Base-by-base conservation (phyloP, 2,888 invertebrate genomes). In the Stegophylla sp. region DNA sequence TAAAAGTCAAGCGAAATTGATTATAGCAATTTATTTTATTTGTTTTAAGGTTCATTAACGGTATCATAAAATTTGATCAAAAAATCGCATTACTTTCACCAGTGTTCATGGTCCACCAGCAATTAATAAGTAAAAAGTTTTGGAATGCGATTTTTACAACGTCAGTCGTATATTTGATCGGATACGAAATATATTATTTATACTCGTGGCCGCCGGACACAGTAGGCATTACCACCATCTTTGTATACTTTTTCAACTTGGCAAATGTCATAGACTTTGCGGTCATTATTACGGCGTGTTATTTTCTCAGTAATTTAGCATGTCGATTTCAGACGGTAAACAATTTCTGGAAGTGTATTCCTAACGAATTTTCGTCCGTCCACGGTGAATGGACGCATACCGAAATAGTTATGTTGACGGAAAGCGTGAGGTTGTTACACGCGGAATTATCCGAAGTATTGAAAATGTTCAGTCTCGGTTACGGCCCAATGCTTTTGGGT, bases 41-140 rank as follows among this genome's bases (percentile, higher is more conserved):
- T n/a, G n/a, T n/a, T n/a, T 48, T n/a, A n/a, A 67, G 67, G 28
- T 67, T 67, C 10, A 48, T 67, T 48, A 67, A 67, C 28, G 28
- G 67, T 1, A 67, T 67, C 48, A 67, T 67, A 26, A 13, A 48
- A n/a, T 67, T 67, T 12, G 67, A 67, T 48, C 10, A 28, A 10
- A 48, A 67, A 48, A 17, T 48, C 17, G 45, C 23, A 15, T 3
- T 67, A 48, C 15, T 28, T 26, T 67, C 28, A 12, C 48, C 43
- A n/a, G 28, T 26, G 12, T 10, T 20, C 0, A 53, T 17, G 17
- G 10, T 67, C n/a, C 48, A 1, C 26, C 17, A 10, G 34, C 34
- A 7, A 34, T 34, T 34, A 5, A 34, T 34, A 34, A 48, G 28
- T 17, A 48, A 28, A 28, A 48, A 48, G 0, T 13, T 17, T 0